These are phyloP conservation scores for Gobionotothen gibberifrons DNA, from an alignment of 2,797 vertebrate genomes.

Conservation along the genomic window DNA sequence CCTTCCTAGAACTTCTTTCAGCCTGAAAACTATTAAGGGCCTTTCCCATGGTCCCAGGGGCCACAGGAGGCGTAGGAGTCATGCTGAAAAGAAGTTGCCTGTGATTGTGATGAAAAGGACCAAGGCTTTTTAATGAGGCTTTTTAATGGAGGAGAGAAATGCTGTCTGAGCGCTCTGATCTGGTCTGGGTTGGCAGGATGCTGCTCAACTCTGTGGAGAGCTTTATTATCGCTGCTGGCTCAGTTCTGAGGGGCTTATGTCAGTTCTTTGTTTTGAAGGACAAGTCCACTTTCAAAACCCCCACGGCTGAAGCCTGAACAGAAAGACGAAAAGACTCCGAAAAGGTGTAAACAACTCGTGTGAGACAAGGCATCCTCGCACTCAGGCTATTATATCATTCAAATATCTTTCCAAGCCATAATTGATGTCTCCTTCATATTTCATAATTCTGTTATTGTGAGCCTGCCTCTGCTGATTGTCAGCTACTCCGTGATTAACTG, in stretches of 20 bases:
- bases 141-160: conserved; percentile 66
- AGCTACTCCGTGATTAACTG: conserved; percentile 38
- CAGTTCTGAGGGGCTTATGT: conserved; percentile 37
- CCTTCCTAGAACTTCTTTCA: conserved; percentile 66
- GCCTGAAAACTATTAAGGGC: conserved; percentile 66
- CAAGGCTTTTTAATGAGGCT: conserved; percentile 72
- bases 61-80: conserved; percentile 55
- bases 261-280: conserved; percentile 68
- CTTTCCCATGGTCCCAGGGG: conserved; percentile 70
- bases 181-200: conserved; percentile 56
- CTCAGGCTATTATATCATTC: conserved; percentile 37
- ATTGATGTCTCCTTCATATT: conserved; percentile 42
- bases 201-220: conserved; percentile 46
- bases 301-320: conserved; percentile 15
- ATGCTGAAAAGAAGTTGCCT: conserved; percentile 60
- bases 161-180: conserved; percentile 59
- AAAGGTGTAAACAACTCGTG: conserved; percentile 45
- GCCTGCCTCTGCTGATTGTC: conserved; percentile 44
- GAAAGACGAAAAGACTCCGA: conserved; percentile 29
- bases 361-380: conserved; percentile 41
- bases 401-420: conserved; percentile 33
- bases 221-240: conserved; percentile 64
- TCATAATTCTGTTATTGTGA: conserved; percentile 25
- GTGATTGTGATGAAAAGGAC: conserved; percentile 62
- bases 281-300: conserved; percentile 61